phyloP scores from a whole-genome alignment of 2,797 vertebrate genomes.

The Gephyroberyx darwinii region DNA sequence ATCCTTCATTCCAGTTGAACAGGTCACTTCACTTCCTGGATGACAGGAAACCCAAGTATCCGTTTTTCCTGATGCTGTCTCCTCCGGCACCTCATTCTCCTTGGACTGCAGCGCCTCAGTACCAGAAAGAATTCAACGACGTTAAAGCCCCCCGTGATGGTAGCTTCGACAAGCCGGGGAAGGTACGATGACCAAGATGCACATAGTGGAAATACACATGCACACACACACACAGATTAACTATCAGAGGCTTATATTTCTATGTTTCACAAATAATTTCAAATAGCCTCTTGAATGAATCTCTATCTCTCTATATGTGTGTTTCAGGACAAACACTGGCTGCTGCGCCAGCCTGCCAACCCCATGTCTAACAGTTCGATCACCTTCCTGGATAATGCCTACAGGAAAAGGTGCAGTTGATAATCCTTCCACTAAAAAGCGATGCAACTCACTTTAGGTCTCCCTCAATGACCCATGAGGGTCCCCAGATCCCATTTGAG shows the following conservation, averaged over 20 bases:
- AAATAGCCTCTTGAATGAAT: not conserved
- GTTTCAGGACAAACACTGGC: constrained; percentile 85
- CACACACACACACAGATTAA: not conserved
- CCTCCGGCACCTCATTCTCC: constrained; percentile 83
- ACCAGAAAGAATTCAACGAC: constrained; percentile 72
- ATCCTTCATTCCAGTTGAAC: constrained; percentile 69
- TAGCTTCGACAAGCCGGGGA: constrained; percentile 82
- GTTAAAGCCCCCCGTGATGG: constrained; percentile 82
- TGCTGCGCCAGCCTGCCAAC: constrained; percentile 82
- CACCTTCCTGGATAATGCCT: constrained; percentile 79
- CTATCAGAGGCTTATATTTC: no score
- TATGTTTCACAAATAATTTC: not conserved
- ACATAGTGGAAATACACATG: not conserved
- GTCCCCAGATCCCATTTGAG: no score
- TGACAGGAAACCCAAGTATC: constrained; percentile 66
- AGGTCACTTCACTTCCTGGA: constrained; percentile 81
- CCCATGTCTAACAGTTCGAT: constrained; percentile 81
- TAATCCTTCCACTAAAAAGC: no score
- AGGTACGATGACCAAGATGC: constrained; percentile 56
- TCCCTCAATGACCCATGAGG: no score
- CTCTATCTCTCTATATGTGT: not conserved
- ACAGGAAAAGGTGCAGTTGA: constrained; percentile 73
- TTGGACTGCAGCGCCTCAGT: constrained; percentile 82
- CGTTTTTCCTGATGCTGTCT: constrained; percentile 84
- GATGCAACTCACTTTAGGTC: no score